Percentiles rank a stretch among this genome's conserved stretches.
phyloP scores from a whole-genome alignment of 2,888 invertebrate genomes.

The Apamea anceps region DNA sequence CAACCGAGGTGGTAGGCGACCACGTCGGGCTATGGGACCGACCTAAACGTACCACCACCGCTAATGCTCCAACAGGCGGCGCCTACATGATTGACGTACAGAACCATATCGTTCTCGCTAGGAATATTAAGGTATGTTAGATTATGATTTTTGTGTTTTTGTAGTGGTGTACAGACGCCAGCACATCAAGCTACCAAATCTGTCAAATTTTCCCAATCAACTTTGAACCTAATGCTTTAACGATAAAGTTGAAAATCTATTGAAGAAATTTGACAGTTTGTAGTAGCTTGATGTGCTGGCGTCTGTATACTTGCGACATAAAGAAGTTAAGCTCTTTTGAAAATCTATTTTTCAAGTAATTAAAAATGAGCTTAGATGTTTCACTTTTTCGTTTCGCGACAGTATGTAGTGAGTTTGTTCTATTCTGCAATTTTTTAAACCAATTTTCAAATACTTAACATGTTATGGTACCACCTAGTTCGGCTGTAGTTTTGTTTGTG shows the following conservation, averaged over 20 bases:
- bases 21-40: slow-evolving; percentile 91
- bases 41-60: slow-evolving; percentile 88
- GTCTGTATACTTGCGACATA: neutral
- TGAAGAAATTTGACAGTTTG: too few relatives aligned
- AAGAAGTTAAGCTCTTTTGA: neutral
- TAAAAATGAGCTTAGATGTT: neutral
- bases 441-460: neutral
- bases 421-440: neutral
- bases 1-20: slow-evolving; percentile 79
- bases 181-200: too few relatives aligned
- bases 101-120: slow-evolving; percentile 78
- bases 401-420: neutral
- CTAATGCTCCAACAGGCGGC: slow-evolving; percentile 83
- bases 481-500: neutral
- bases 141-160: neutral
- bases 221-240: too few relatives aligned
- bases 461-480: neutral
- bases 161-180: too few relatives aligned
- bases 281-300: too few relatives aligned
- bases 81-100: slow-evolving; percentile 88
- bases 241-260: too few relatives aligned
- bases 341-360: neutral
- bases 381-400: neutral
- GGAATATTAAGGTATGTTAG: slow-evolving; percentile 82
- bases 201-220: too few relatives aligned